Evolutionary conservation across 2,113 vertebrate genomes (phyloP), one percentile per base, ranked within the genome.

Genomic region (Xiphias gladius): DNA sequence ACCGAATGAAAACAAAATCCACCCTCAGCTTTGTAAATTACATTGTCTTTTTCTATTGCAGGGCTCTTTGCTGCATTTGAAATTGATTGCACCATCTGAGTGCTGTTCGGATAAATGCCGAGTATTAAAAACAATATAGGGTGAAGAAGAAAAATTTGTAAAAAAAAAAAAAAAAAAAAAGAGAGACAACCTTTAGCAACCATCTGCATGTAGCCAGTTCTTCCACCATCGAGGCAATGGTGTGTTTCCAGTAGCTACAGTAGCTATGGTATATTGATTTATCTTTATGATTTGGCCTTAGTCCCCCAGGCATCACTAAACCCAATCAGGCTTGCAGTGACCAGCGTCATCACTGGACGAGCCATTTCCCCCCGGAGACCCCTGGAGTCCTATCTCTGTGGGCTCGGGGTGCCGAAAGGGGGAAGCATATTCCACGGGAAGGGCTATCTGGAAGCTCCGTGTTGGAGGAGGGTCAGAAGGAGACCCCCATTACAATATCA

Each of bases 321-420:
- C 79, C 79, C 86, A 93, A 89, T 91, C 92, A 92, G 77, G 73
- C 92, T 55, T 75, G 86, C 83, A 83, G 79, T 90, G 85, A 91
- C 88, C 55, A 88, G 84, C 84, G 72, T 84, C 90, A 89, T 91
- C 86, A 67, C 78, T 62, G 67, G 86, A 90, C 90, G 90, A 92
- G 90, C 73, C 82, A 85, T 91, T 59, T 75, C 63, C 76, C 89
- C 81, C 86, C 0, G 11, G 85, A 89, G 88, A 89, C 88, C 70
- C 79, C 78, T 22, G 0, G 61, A 63, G 75, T 87, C 88, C 88
- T 84, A 91, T 88, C 87, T 89, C 62, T 70, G 67, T 26, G 82
- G 69, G 52, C 62, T 73, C 48, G 6, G 69, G 85, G 75, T 75
- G 84, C 69, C 75, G 69, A 73, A 76, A 74, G 89, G 66, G 85